Base-by-base conservation (phyloP, 2,888 invertebrate species). In the Sesamia inferens region DNA sequence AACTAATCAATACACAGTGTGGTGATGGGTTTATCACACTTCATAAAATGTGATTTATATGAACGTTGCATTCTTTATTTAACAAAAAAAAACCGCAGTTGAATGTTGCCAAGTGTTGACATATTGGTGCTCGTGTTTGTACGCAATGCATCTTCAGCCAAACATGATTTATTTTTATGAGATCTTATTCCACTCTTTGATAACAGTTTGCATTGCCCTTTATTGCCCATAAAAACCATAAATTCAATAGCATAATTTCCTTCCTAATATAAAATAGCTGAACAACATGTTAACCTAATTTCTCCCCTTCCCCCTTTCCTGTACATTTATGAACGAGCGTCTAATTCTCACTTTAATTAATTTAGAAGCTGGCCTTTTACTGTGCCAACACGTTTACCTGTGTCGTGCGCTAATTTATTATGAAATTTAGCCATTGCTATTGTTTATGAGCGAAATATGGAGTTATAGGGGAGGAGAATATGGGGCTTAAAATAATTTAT, bases 341-440 rank as follows among this genome's bases (percentile, higher is more conserved):
- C 71, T 82, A 81, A 81, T 79, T 81, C 81, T 68, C 79, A 82
- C 42, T 69, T 79, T 79, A 81, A 81, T 81, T 82, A 82, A 81
- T 81, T 71, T 81, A 75, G 79, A 75, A 68, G 71, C 62, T 64
- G 66, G 83, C 79, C 81, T 78, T 82, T 61, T 48, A 69, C 44
- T 65, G 65, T 62, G 54, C 65, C 74, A 65, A 68, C 78, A 68
- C 47, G 71, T 66, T 75, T 68, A 73, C 81, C 83, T 79, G 66
- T 67, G 82, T 73, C 78, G 73, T 64, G 48, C 31, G 54, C 75
- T 79, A 81, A 81, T 75, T 79, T 81, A 79, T 81, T 78, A 78
- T 79, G 68, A 78, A 81, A 82, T 81, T 78, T 69, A 58, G 79
- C 47, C 79, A 75, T 81, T 82, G 83, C 82, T 71, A 71, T 81